Evolutionary conservation across 2,888 invertebrate genomes (phyloP).

Genomic region (Papilio elwesi): DNA sequence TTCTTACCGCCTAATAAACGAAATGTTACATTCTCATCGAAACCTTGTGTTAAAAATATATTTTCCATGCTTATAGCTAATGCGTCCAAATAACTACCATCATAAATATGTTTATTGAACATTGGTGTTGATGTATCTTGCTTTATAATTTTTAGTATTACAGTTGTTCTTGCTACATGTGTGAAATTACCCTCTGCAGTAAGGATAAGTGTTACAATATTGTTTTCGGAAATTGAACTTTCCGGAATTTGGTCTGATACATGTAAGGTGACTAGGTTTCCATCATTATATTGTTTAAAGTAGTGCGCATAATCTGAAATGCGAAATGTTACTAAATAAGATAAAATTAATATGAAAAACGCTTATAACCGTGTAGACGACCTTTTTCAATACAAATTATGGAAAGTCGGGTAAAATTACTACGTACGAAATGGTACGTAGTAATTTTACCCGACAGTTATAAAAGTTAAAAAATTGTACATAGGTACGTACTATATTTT

Average conservation of each 20-base stretch:
- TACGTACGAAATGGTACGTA: not conserved
- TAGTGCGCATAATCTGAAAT: conserved; percentile 59
- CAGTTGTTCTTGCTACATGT: conserved; percentile 56
- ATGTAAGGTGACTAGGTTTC: conserved; percentile 54
- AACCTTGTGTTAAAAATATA: conserved; percentile 64
- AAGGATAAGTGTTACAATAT: conserved; percentile 61
- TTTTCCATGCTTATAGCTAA: conserved; percentile 52
- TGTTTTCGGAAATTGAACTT: conserved; percentile 58
- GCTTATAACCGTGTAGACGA: too few relatives aligned
- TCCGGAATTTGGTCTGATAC: conserved; percentile 54
- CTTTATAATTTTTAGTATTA: conserved; percentile 68
- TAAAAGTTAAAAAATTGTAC: conserved; percentile 12
- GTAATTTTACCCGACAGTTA: conserved; percentile 28
- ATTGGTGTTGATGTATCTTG: conserved; percentile 63
- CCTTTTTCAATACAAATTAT: too few relatives aligned
- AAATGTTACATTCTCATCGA: conserved; percentile 58
- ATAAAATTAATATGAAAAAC: not conserved
- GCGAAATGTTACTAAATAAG: too few relatives aligned
- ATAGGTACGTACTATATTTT: conserved; percentile 39
- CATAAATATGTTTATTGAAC: conserved; percentile 62
- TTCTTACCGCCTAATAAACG: conserved; percentile 65
- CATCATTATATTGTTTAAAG: conserved; percentile 52
- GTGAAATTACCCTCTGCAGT: conserved; percentile 62
- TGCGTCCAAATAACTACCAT: conserved; percentile 53
- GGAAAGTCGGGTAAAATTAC: too few relatives aligned